These are phyloP conservation scores for Oligia strigilis DNA, from an alignment of 2,888 invertebrate species.

Conservation along the genomic window DNA sequence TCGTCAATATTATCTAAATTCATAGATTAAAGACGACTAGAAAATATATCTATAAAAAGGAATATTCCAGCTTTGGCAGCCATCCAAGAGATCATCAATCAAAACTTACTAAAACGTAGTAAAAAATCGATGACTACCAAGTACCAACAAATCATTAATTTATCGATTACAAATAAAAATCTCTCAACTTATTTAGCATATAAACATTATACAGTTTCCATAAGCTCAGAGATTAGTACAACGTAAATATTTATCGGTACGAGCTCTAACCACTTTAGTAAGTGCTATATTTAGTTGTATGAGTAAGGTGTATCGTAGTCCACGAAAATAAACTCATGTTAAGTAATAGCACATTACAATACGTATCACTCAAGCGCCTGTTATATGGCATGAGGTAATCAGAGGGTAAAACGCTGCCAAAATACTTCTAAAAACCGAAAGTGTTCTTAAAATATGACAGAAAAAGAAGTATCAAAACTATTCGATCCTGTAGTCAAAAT, in stretches of 20 bases:
- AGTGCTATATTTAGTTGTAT: constrained; percentile 52
- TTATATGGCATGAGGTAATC: constrained; percentile 8
- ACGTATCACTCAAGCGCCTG: constrained; percentile 13
- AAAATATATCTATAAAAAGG: constrained; percentile 16
- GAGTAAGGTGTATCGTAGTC: constrained; percentile 36
- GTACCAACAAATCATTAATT: constrained; percentile 23
- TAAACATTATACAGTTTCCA: constrained; percentile 35
- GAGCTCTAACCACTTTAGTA: constrained; percentile 29
- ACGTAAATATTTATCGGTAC: constrained; percentile 54
- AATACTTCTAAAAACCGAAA: constrained; percentile 11
- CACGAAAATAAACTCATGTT: constrained; percentile 41
- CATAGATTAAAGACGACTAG: constrained; percentile 11
- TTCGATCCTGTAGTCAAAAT: background rate
- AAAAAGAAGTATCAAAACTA: constrained; percentile 22
- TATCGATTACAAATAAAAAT: constrained; percentile 37
- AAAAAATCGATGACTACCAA: constrained; percentile 20
- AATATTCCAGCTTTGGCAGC: constrained; percentile 33
- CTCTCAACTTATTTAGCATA: constrained; percentile 46
- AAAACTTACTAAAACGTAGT: constrained; percentile 10
- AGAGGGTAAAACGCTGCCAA: constrained; percentile 20
- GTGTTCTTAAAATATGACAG: background rate
- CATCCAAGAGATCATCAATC: constrained; percentile 36
- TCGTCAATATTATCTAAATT: background rate
- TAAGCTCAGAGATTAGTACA: constrained; percentile 23
- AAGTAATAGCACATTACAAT: constrained; percentile 48